Evolutionary conservation across 2,888 invertebrate genomes (phyloP).

Genomic region (Drosophila lacicola): DNA sequence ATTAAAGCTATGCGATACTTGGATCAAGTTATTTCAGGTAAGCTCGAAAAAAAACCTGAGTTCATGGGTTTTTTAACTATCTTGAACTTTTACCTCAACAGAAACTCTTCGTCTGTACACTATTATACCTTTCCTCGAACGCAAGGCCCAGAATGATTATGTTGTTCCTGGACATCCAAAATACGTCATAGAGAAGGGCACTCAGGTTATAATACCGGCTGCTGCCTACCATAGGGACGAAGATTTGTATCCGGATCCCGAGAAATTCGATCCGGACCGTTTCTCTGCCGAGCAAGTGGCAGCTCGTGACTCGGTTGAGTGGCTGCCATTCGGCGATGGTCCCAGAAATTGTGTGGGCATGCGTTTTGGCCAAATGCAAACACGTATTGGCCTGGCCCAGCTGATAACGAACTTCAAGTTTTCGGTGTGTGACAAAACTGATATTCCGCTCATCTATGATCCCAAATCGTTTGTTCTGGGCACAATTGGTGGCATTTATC

Average conservation of each 20-base stretch:
- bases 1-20: slow-evolving; percentile 85
- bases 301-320: slow-evolving; percentile 84
- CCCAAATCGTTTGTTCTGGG: slow-evolving; percentile 52
- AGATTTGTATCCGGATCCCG: slow-evolving; percentile 86
- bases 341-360: slow-evolving; percentile 83
- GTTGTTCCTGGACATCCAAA: slow-evolving; percentile 86
- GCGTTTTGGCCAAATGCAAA: slow-evolving; percentile 83
- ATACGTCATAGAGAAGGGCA: slow-evolving; percentile 85
- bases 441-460: slow-evolving; percentile 62
- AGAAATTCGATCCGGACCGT: slow-evolving; percentile 87
- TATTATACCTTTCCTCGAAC: slow-evolving; percentile 85
- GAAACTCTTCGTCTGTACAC: slow-evolving; percentile 87
- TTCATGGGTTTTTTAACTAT: neutral
- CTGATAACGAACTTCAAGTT: slow-evolving; percentile 77
- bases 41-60: neutral
- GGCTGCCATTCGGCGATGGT: slow-evolving; percentile 83
- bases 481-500: slow-evolving; percentile 50
- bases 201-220: slow-evolving; percentile 65
- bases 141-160: slow-evolving; percentile 86
- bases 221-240: slow-evolving; percentile 87
- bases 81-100: slow-evolving; percentile 51
- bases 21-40: slow-evolving; percentile 85
- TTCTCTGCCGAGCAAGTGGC: slow-evolving; percentile 87
- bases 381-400: slow-evolving; percentile 74
- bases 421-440: slow-evolving; percentile 61